Base-by-base conservation (phyloP, 2,888 invertebrate genomes). In the Fragum fragum region DNA sequence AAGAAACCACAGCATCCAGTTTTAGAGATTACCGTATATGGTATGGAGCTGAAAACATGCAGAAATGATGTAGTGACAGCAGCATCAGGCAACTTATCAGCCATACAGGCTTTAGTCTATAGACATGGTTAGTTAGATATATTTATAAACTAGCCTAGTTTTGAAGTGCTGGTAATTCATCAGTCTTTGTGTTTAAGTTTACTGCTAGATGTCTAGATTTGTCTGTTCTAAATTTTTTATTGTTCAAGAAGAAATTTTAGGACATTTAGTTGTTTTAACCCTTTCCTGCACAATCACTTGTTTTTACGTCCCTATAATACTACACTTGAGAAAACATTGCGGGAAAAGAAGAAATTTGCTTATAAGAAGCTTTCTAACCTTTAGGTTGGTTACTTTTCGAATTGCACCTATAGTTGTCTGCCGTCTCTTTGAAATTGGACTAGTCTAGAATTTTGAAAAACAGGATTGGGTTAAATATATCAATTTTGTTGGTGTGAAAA, bases 41-140 rank as follows among this genome's bases (percentile, higher is more conserved):
- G 92, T 6, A 79, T 93, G 53, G 92, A 92, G 81, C 73, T 93
- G 87, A 91, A 91, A 69, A 86, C 83, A 6, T 92, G 91, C 74
- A 74, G 82, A 59, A 92, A 92, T 26, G 76, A 90, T 3, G 81
- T 90, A 23, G 91, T 91, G 0, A 79, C 84, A 11, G 88, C 93
- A 9, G 87, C 86, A 76, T 89, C 88, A 7, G 92, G 90, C 6
- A 92, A 89, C 6, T 63, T 93, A 69, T 88, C 92, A 7, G 90
- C 92, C 7, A 23, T 92, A 0, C 90, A 93, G 73, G 85, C 88
- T 2, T 77, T 91, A 1, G 47, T 93, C 9, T 90, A 90, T 75
- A 77, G 69, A 42, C 29, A 81, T 32, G 82, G 88, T 85, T 83
- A 83, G 63, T 80, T 53, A 23, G n/a, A n/a, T 14, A 14, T 6